These are phyloP conservation scores for Habroteleia sp. DNA, from an alignment of 2,888 invertebrate species.

Conservation along the genomic window DNA sequence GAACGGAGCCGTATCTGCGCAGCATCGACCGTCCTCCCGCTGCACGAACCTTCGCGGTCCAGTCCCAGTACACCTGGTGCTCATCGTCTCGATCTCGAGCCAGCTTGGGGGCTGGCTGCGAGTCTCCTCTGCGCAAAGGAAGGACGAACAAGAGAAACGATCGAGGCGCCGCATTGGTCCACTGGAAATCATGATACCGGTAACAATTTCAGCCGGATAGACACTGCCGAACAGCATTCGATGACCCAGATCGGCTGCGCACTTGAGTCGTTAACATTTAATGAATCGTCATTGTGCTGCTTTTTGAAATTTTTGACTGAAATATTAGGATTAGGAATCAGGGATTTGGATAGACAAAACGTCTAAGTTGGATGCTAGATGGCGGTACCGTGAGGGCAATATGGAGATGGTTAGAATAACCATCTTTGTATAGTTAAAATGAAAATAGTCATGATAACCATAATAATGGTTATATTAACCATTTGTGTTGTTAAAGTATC, in stretches of 20 bases:
- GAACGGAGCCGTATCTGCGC: conserved; percentile 69
- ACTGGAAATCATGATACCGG: conserved; percentile 59
- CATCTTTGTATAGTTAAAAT: no score
- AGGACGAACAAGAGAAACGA: conserved; percentile 29
- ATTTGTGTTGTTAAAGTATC: no score
- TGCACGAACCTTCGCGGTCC: conserved; percentile 66
- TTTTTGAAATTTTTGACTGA: no score
- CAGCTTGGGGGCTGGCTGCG: conserved; percentile 66
- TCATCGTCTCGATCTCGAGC: conserved; percentile 73
- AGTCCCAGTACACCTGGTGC: conserved; percentile 74
- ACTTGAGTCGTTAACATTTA: conserved; percentile 54
- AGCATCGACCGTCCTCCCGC: conserved; percentile 70
- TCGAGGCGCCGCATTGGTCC: no score
- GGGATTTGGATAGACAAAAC: no score
- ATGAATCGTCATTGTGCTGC: conserved; percentile 47
- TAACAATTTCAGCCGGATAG: conserved; percentile 58
- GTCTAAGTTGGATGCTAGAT: no score
- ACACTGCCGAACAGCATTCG: conserved; percentile 46
- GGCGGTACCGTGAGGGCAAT: no score
- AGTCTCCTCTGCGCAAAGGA: conserved; percentile 32
- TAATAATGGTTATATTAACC: no score
- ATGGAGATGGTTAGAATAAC: no score
- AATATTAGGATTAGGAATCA: no score
- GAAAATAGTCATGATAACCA: no score
- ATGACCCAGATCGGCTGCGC: conserved; percentile 57